Base-by-base conservation (phyloP, 2,888 invertebrate genomes). In the Gortyna flavago region DNA sequence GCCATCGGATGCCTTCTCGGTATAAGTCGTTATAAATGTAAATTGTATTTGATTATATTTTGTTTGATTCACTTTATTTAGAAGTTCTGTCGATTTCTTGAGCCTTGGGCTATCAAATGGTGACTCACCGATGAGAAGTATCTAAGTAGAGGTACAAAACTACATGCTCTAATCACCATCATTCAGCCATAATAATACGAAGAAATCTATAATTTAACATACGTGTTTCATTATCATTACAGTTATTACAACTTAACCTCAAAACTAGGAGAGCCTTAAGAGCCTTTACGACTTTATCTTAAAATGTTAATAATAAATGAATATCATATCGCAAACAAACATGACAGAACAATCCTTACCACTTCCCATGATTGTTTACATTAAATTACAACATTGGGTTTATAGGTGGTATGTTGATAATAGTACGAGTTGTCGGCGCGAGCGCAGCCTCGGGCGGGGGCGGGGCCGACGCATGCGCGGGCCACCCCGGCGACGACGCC, bases 401-500 rank as follows among this genome's bases (percentile, higher is more conserved):
- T 94, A 92, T 92, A 93, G 92, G 93, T 86, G 86, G 87, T 88
- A 90, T 86, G 86, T 85, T 85, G 85, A 84, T 87, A 88, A 89
- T 89, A 89, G 84, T 86, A 85, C 85, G 83, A 83, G 83, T 88
- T 87, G 90, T 85, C 86, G 89, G 89, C 89, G 91, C 91, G 90
- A 90, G 89, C 87, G 88, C 90, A 88, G 84, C 93, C 93, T 79
- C 91, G 85, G 93, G 95, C 94, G 90, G 90, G 93, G 96, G 96
- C 95, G 96, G 95, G 90, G 91, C 92, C 90, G 92, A 93, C 92
- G 93, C 92, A 93, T 91, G 92, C 93, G 90, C 93, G 92, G 95
- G 94, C 96, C 96, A 95, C 96, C 96, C 95, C 90, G 91, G 89
- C 92, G 95, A 93, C 89, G 93, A 93, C 95, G 95, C 94, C 94